phyloP scores from a whole-genome alignment of 2,888 invertebrate species.

The Acanthosepion pharaonis region DNA sequence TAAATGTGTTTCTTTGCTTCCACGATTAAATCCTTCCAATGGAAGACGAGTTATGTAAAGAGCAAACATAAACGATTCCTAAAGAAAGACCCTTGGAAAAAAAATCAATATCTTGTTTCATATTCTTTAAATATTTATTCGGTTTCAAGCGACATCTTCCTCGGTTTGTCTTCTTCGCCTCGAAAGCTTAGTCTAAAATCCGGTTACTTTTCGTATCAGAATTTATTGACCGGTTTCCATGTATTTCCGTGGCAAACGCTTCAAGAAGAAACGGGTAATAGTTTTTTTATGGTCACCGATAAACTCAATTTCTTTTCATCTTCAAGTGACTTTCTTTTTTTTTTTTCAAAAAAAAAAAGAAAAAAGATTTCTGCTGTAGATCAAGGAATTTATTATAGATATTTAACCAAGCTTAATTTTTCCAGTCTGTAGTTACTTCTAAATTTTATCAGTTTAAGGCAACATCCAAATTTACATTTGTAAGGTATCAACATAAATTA shows the following conservation, averaged over 20 bases:
- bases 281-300: not conserved
- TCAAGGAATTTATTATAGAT: not conserved
- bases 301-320: not conserved
- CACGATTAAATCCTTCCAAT: not conserved
- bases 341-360: too few species aligned
- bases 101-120: not conserved
- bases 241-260: not conserved
- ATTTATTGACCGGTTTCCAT: not conserved
- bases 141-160: not conserved
- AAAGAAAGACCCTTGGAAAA: not conserved
- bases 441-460: too few species aligned
- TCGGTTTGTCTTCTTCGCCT: not conserved
- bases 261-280: not conserved
- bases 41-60: not conserved
- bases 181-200: not conserved
- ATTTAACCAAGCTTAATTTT: too few species aligned
- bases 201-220: not conserved
- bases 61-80: not conserved
- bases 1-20: not conserved
- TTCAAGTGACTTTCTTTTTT: not conserved
- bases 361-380: not conserved
- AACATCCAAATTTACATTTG: too few species aligned
- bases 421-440: too few species aligned
- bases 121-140: not conserved
- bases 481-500: too few species aligned